Evolutionary conservation across 2,888 invertebrate species (phyloP).

Genomic region (Trachelus stipa): DNA sequence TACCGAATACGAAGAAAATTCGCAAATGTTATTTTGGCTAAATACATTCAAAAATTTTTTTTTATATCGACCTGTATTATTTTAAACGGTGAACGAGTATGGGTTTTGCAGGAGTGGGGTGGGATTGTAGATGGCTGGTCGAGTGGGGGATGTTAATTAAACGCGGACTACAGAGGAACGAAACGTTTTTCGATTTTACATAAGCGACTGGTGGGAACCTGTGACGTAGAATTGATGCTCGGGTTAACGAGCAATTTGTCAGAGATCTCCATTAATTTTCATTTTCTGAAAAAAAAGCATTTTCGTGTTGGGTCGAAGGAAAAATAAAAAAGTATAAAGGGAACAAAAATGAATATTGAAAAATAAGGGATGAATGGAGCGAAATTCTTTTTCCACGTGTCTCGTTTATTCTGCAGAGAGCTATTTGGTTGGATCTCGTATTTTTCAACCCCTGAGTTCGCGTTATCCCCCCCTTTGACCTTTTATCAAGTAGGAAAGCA

Average conservation of each 20-base stretch:
- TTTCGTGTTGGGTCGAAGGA: too few relatives aligned
- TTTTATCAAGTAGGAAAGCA: not conserved
- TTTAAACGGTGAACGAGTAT: not conserved
- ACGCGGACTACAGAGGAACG: not conserved
- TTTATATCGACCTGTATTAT: not conserved
- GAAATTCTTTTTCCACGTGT: not conserved
- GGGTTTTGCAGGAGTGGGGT: not conserved
- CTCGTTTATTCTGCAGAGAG: not conserved
- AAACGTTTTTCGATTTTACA: not conserved
- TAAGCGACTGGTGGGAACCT: not conserved
- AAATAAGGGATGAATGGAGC: not conserved
- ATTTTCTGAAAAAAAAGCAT: not conserved
- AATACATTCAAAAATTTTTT: not conserved
- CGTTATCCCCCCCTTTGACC: not conserved
- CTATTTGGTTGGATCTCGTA: not conserved
- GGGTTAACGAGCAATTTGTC: not conserved
- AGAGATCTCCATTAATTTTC: not conserved
- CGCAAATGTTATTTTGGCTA: not conserved
- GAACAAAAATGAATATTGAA: not conserved
- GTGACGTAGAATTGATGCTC: not conserved
- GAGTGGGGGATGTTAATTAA: not conserved
- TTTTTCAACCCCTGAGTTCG: not conserved
- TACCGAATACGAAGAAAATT: not conserved
- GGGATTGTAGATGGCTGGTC: not conserved
- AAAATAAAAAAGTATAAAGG: not conserved